phyloP scores from a whole-genome alignment of 2,113 vertebrate species.

The Corythornis cristatus region DNA sequence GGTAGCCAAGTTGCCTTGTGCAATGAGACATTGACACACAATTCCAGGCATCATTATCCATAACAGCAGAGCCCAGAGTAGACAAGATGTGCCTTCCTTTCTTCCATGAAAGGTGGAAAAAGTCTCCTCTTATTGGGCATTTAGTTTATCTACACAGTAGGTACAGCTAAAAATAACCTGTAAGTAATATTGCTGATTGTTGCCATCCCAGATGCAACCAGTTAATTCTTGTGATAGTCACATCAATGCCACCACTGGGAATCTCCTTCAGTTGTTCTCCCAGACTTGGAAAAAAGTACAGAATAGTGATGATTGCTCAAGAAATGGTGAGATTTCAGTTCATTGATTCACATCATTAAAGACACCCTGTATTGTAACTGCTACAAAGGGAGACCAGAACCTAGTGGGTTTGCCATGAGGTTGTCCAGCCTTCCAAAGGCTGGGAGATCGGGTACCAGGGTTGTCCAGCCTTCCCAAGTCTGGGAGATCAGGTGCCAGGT shows the following conservation, averaged over 20 bases:
- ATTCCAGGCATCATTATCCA: not conserved
- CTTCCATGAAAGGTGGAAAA: not conserved
- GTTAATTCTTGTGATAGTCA: not conserved
- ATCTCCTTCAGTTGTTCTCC: accelerated
- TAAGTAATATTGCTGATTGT: not conserved
- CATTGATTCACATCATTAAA: not conserved
- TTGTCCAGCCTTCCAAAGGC: too few relatives aligned
- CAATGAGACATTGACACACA: not conserved
- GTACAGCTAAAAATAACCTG: not conserved
- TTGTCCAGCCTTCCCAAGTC: not conserved
- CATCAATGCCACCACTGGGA: not conserved
- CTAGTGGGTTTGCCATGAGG: not conserved
- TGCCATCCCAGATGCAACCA: not conserved
- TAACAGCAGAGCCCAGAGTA: not conserved
- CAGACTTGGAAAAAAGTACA: not conserved
- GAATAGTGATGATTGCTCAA: not conserved
- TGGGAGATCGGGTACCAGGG: not conserved
- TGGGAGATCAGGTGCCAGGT: not conserved
- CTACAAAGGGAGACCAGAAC: not conserved
- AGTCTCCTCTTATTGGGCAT: not conserved
- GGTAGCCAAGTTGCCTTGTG: not conserved
- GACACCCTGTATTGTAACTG: not conserved
- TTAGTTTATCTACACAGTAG: not conserved
- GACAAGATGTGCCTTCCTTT: not conserved
- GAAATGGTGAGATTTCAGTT: not conserved